A percentile compares a stretch with the other conserved stretches of the same genome.
Conservation (phyloP, 2,888 invertebrate genomes). For the Andrena praecox region DNA sequence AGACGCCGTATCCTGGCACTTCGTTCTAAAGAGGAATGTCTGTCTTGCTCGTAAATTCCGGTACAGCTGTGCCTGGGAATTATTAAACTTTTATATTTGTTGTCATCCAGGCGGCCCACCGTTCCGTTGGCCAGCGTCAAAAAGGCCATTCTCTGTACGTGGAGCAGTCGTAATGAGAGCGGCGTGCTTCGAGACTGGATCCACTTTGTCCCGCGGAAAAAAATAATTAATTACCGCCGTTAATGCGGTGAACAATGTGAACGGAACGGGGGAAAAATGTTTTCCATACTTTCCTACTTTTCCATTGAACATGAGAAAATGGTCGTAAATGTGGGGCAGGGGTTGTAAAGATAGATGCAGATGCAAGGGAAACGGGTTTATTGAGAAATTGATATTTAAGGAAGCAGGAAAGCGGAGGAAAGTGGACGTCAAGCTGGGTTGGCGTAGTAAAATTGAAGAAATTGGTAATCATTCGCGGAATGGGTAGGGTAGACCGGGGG, state of each 20-base stretch:
- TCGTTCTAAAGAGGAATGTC: conserved; percentile 51
- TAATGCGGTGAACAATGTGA: conserved; percentile 27
- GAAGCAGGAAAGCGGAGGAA: conserved; percentile 15
- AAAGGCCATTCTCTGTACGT: conserved; percentile 13
- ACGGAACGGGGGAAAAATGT: conserved; percentile 1
- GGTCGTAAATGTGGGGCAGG: neutral
- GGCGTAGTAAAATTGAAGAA: conserved; percentile 12
- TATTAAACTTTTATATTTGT: conserved; percentile 68
- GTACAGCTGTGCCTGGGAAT: conserved; percentile 49
- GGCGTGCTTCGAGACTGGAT: conserved; percentile 44
- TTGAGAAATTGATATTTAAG: conserved; percentile 38
- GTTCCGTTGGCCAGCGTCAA: conserved; percentile 29
- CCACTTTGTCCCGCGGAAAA: conserved; percentile 48
- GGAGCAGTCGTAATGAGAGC: conserved; percentile 34
- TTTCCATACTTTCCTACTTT: neutral
- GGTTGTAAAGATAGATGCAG: conserved; percentile 25
- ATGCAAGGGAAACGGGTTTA: conserved; percentile 8
- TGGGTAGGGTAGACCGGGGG: too few species aligned
- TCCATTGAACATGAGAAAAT: conserved; percentile 23
- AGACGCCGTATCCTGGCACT: conserved; percentile 29
- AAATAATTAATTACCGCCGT: conserved; percentile 70
- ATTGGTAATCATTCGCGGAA: neutral
- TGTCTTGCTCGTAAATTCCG: conserved; percentile 55
- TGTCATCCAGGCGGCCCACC: conserved; percentile 11
- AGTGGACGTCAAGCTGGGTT: neutral